Evolutionary conservation across 2,113 vertebrate species (phyloP), one percentile per base, ranked within the genome.

Genomic region (Serinus canaria): DNA sequence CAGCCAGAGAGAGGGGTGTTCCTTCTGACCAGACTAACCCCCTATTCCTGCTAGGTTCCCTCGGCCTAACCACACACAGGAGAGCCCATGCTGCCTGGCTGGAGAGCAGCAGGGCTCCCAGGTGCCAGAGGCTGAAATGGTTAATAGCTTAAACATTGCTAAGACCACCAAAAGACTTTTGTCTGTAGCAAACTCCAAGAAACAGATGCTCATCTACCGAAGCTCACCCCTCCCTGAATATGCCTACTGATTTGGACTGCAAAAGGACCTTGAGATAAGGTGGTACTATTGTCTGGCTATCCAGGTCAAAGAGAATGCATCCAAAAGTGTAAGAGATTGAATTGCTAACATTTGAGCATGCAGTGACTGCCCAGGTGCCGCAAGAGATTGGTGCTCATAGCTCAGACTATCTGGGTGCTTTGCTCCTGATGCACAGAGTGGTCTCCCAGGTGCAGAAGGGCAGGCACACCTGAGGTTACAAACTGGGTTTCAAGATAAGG

Each of bases 31-130:
- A 50, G 44, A 37, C 16, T 77, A 73, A 47, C 27, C 22, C 31
- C 21, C 8, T 59, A 3, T 47, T 73, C 41, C 59, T 4, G 0
- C 44, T 55, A 1, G 0, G 0, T 44, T 58, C 44, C 47, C 52
- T 28, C 22, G 31, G 17, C n/a, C 3, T 2, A 27, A n/a, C 27
- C 52, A 44, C n/a, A 75, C 43, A 21, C 49, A 37, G 31, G 25
- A 75, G 9, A 64, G 49, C 16, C 62, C 33, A 3, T 13, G 30
- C 25, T 16, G 47, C 28, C 69, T 20, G 33, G 7, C 27, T 35
- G 19, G 14, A 18, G 55, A 81, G 74, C 50, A 78, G 74, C 3
- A 5, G 64, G 28, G 43, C 16, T 90, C 31, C 39, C 0, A 3
- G 11, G 18, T 52, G 27, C 33, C 14, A 15, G 37, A 59, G 53